Evolutionary conservation across 2,797 vertebrate species (phyloP).

Genomic region (Enteromius anoplus): DNA sequence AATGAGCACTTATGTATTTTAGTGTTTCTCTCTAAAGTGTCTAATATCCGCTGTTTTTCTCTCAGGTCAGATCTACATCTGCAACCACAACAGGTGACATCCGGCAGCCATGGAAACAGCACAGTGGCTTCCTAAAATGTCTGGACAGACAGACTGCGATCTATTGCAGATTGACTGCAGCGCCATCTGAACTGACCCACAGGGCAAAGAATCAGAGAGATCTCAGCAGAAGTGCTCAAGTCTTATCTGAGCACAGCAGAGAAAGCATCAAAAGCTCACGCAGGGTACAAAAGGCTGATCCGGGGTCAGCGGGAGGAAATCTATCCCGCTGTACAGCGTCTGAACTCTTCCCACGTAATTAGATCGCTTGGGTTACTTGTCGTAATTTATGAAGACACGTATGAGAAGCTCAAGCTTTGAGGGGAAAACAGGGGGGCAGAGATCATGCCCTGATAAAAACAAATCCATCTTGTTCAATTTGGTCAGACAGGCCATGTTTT

Average conservation of each 20-base stretch:
- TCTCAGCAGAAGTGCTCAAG: conserved; percentile 25
- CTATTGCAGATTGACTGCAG: background rate
- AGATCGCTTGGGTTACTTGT: conserved; percentile 9
- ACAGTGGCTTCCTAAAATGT: conserved; percentile 40
- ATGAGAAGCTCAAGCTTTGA: background rate
- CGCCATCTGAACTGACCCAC: conserved; percentile 20
- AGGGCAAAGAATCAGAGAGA: conserved; percentile 13
- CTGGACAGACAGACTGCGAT: conserved; percentile 18
- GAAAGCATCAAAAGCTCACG: conserved; percentile 24
- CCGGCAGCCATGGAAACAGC: conserved; percentile 54
- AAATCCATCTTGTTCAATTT: background rate
- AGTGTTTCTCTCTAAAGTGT: background rate
- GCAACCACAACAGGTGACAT: conserved; percentile 52
- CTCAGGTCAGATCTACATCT: conserved; percentile 18
- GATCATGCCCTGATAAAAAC: background rate
- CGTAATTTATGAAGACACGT: conserved; percentile 23
- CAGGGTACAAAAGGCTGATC: conserved; percentile 28
- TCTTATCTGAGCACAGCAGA: conserved; percentile 30
- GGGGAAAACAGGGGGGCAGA: background rate
- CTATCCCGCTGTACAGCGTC: background rate
- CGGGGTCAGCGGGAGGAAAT: conserved; percentile 20
- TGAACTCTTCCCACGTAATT: background rate
- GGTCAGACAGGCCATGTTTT: background rate
- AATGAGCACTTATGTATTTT: background rate
- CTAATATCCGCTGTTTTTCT: background rate